Evolutionary conservation across 2,888 invertebrate genomes (phyloP).

Genomic region (Lycaena phlaeas): DNA sequence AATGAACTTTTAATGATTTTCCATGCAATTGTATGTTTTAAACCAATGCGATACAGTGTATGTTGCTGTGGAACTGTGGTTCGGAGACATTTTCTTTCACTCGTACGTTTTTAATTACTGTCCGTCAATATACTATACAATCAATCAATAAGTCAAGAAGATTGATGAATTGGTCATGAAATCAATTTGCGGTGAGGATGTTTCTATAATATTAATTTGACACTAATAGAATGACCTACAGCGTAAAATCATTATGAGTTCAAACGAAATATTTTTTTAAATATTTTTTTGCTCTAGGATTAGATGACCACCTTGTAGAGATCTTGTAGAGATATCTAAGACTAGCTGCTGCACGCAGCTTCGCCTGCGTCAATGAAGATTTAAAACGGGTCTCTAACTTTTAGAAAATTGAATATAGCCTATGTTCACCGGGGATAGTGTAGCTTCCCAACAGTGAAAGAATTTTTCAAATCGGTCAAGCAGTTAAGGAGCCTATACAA

Average conservation of each 20-base stretch:
- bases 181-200: constrained; percentile 60
- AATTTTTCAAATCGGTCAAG: no score
- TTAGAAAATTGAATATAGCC: no score
- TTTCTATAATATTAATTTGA: constrained; percentile 55
- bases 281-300: neutral
- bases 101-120: constrained; percentile 54
- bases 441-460: no score
- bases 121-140: constrained; percentile 55
- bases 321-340: no score
- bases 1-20: constrained; percentile 8
- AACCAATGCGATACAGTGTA: neutral
- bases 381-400: no score
- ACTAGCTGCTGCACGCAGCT: no score
- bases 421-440: no score
- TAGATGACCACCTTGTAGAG: no score
- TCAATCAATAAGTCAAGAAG: constrained; percentile 64
- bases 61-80: constrained; percentile 11
- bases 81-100: constrained; percentile 14
- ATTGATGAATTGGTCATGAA: constrained; percentile 60
- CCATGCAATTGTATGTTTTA: constrained; percentile 4
- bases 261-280: no score
- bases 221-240: constrained; percentile 42
- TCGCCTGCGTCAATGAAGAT: no score
- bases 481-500: no score
- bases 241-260: neutral